Evolutionary conservation across 1,140 invertebrate genomes (phyloP).

Genomic region (Drosophila subpulchrella): DNA sequence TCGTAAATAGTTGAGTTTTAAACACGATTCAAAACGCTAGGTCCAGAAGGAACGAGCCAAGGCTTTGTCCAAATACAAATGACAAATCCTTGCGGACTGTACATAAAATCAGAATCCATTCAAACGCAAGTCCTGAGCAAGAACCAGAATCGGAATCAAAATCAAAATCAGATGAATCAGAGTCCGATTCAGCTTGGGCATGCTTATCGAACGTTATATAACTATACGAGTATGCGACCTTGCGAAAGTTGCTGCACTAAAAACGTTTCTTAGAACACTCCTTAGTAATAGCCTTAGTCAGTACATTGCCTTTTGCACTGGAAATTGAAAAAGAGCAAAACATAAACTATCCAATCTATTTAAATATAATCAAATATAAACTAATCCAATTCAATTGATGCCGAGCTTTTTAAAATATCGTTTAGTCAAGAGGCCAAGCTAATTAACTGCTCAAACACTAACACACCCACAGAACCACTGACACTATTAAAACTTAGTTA

Average conservation of each 20-base stretch:
- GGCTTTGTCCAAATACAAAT: constrained; percentile 15
- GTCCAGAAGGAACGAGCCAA: constrained; percentile 8
- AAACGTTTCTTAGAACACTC: constrained; percentile 59
- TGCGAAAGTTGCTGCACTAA: constrained; percentile 53
- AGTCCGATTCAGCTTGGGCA: constrained; percentile 55
- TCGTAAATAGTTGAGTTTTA: constrained; percentile 83
- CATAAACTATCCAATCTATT: constrained; percentile 8
- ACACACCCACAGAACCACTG: constrained; percentile 31
- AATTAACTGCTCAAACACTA: constrained; percentile 72
- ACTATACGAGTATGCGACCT: constrained; percentile 46
- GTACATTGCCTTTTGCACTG: constrained; percentile 63
- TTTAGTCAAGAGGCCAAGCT: constrained; percentile 53
- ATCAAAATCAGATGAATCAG: constrained; percentile 10
- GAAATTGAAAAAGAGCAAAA: constrained; percentile 21
- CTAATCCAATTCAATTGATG: constrained; percentile 19
- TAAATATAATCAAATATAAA: constrained; percentile 12
- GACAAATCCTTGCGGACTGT: constrained; percentile 37
- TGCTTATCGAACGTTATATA: constrained; percentile 45
- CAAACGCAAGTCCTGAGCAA: constrained; percentile 13
- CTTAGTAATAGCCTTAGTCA: constrained; percentile 64
- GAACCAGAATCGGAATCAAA: constrained; percentile 14
- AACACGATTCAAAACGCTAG: constrained; percentile 54
- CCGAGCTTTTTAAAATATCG: constrained; percentile 40
- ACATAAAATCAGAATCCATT: constrained; percentile 35
- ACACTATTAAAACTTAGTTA: constrained; percentile 45